Evolutionary conservation across 92 coral and sea anemone genomes (phyloP).

Genomic region (Bergia puertoricense): DNA sequence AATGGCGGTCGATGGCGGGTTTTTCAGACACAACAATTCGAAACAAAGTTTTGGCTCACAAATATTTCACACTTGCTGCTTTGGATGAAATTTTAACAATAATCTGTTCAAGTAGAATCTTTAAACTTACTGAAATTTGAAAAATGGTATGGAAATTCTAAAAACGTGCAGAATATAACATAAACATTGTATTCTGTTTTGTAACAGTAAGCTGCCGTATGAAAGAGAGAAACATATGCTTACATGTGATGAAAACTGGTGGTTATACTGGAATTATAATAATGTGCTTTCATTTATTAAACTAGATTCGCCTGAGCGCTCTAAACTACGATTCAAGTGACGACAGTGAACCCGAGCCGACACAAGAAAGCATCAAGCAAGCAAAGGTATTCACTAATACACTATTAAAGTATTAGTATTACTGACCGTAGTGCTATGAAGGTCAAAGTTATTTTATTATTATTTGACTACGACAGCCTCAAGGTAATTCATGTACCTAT

Average conservation of each 20-base stretch:
- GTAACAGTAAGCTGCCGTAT: not conserved
- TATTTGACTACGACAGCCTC: too few relatives aligned
- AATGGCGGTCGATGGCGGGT: constrained; percentile 35
- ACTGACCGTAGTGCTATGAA: too few relatives aligned
- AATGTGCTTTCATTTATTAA: not conserved
- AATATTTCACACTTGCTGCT: not conserved
- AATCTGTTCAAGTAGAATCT: not conserved
- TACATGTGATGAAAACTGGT: not conserved
- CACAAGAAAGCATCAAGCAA: constrained; percentile 95
- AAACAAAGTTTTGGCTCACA: not conserved
- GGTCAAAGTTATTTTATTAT: too few relatives aligned
- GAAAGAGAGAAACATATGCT: not conserved
- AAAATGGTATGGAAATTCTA: not conserved
- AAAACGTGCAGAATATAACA: too few relatives aligned
- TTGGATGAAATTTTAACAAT: not conserved
- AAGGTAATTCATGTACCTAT: too few relatives aligned
- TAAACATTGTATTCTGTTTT: too few relatives aligned
- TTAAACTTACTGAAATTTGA: not conserved
- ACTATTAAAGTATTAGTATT: too few relatives aligned
- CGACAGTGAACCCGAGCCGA: constrained; percentile 93
- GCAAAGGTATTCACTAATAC: constrained; percentile 72
- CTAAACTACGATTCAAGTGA: constrained; percentile 96
- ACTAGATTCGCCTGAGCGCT: constrained; percentile 91
- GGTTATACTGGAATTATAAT: not conserved
- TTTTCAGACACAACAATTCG: not conserved